Evolutionary conservation across 2,113 vertebrate species (phyloP), one percentile per base, ranked within the genome.

Genomic region (Ictalurus punctatus): DNA sequence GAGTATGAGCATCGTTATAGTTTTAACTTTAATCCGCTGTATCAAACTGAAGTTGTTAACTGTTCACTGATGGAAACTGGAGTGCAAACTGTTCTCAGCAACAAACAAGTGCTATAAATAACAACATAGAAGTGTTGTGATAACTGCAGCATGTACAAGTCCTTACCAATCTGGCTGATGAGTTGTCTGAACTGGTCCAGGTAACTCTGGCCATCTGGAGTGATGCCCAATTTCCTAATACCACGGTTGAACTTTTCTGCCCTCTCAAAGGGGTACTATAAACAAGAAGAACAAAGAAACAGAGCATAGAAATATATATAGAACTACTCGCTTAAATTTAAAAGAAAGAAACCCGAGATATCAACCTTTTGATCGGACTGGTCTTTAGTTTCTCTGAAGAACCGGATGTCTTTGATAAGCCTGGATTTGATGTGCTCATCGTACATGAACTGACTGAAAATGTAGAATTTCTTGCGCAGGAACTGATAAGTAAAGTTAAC

Each of bases 381-480:
- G 93, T 99, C 98, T 91, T 99, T 99, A n/a, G 97, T 97, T 95
- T 99, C 98, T 91, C 97, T 97, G 94, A 99, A 99, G 96, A 98
- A 99, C 58, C 98, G 96, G 90, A 99, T 99, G 93, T 99, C 98
- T 93, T 99, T 99, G 94, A 99, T 99, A 92, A 99, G 95, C 87
- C 98, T 96, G 91, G 98, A 99, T 93, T 99, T 99, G 94, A 99
- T 99, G 95, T 99, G 98, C 89, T 99, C 98, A 84, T 99, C 98
- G 76, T 99, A 99, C 98, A 99, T 99, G 90, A 99, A 99, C 89
- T 99, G 98, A 90, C 98, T 99, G 94, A 99, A 99, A 93, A 99
- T 99, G 93, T 99, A 99, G 92, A 99, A 99, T 91, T 99, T 99
- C 93, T 99, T 99, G 88, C 97, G 97, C 92, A 99, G 95, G 94